Base-by-base conservation (phyloP, 2,113 vertebrate genomes). In the Synchiropus splendidus region DNA sequence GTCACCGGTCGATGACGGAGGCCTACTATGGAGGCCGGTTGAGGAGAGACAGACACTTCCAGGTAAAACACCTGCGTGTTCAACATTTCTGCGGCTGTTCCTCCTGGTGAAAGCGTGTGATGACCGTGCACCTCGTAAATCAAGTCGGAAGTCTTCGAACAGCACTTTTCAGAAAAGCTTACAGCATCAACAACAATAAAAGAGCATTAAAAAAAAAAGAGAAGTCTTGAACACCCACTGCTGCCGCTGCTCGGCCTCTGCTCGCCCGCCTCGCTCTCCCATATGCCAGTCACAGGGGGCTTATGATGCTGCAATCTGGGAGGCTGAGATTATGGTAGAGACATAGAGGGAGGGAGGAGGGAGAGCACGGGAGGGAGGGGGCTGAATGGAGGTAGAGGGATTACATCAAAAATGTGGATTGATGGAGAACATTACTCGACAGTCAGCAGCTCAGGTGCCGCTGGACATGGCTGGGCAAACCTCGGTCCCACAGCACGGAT, bases 201-300 rank as follows among this genome's bases (percentile, higher is more conserved):
- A 13, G 5, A 18, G 18, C 15, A 44, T 58, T 49, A 57, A 49
- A 59, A 54, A 33, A 55, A 66, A 65, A 51, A 39, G 44, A 70
- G 70, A 53, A 13, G 32, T 62, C 67, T 68, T 71, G 61, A 58
- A 70, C 72, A 70, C 62, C 67, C 61, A 63, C 61, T 39, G 12
- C 39, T 54, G 70, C 78, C 72, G 56, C 63, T 18, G 34, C 54
- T 50, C 11, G 39, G 58, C 64, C 62, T 50, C 39, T 42, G 49
- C 48, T 54, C 67, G 53, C 74, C 74, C 60, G 72, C 73, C 74
- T 54, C 44, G 42, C 52, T 59, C 51, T 72, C 57, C 71, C 74
- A 70, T 68, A 61, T 83, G 77, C 64, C 66, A 67, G 56, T 79
- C 74, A 72, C 47, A 63, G 54, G 65, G 56, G 58, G 64, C 54